phyloP scores from a whole-genome alignment of 2,113 vertebrate genomes.

The Hemicordylus capensis region DNA sequence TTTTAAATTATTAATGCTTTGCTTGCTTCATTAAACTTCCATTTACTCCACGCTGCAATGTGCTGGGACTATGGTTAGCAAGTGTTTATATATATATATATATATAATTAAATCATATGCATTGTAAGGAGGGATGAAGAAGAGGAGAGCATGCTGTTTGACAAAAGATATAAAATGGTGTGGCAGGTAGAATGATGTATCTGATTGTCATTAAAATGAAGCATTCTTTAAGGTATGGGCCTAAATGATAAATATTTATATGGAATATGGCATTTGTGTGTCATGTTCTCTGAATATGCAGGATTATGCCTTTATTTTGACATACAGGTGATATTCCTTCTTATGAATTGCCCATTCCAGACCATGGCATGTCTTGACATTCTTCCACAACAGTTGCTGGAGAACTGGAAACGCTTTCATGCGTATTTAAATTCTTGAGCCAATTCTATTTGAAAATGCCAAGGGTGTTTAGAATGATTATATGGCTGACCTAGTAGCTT shows the following conservation, averaged over 20 bases:
- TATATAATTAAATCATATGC: not conserved
- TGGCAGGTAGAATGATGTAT: not conserved
- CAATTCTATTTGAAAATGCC: constrained; percentile 43
- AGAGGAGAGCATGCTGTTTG: constrained; percentile 30
- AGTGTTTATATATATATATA: constrained; percentile 12
- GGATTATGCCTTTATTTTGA: not conserved
- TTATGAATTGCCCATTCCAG: not conserved
- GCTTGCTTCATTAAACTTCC: constrained; percentile 35
- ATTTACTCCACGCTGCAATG: not conserved
- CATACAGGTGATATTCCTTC: constrained; percentile 3
- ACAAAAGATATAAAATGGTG: constrained; percentile 16
- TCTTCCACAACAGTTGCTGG: constrained; percentile 35
- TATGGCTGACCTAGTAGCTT: constrained; percentile 38
- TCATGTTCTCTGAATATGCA: constrained; percentile 30
- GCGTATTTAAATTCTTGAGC: constrained; percentile 41
- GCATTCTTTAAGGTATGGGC: constrained; percentile 9
- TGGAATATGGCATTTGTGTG: not conserved
- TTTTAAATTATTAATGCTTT: not conserved
- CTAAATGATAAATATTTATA: constrained; percentile 19
- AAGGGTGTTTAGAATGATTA: constrained; percentile 42
- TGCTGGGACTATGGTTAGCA: constrained; percentile 38
- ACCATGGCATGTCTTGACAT: constrained; percentile 41
- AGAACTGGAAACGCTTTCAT: constrained; percentile 39
- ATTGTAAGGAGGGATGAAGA: constrained; percentile 25
- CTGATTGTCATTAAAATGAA: not conserved